phyloP scores from a whole-genome alignment of 1,140 invertebrate genomes.

The Drosophila jambulina region DNA sequence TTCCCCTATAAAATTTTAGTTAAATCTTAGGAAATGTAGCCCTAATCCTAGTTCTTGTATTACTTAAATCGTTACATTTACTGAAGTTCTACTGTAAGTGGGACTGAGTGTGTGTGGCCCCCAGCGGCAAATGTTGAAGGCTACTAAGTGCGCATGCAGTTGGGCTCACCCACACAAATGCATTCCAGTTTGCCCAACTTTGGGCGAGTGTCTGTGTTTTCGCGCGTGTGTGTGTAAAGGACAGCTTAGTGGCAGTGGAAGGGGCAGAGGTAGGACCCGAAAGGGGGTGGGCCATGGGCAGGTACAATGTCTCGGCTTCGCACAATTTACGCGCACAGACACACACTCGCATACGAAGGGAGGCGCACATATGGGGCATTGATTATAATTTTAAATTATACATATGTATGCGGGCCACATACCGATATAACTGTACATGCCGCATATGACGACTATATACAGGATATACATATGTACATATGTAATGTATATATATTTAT shows the following conservation, averaged over 20 bases:
- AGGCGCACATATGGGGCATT: conserved; percentile 65
- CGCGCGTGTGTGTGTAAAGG: conserved; percentile 46
- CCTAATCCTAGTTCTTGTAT: background rate
- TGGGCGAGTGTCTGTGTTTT: conserved; percentile 19
- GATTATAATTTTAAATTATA: conserved; percentile 84
- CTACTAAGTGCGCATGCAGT: conserved; percentile 82
- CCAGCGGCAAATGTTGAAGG: conserved; percentile 73
- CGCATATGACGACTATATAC: conserved; percentile 40
- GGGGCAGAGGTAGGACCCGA: background rate
- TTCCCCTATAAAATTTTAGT: too few relatives aligned
- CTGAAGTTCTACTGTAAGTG: conserved; percentile 14
- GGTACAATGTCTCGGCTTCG: conserved; percentile 74
- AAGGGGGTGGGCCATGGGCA: conserved; percentile 32
- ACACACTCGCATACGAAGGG: conserved; percentile 48
- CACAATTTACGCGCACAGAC: conserved; percentile 72
- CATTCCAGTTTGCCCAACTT: conserved; percentile 62
- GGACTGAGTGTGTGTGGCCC: conserved; percentile 36
- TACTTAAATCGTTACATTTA: background rate
- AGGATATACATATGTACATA: conserved; percentile 30
- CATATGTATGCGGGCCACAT: conserved; percentile 41
- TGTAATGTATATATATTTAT: conserved; percentile 11
- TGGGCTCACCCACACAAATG: conserved; percentile 63
- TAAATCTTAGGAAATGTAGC: background rate
- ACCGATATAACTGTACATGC: conserved; percentile 54
- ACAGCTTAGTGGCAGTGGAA: conserved; percentile 57